phyloP scores from a whole-genome alignment of 2,888 invertebrate species.

The Liodrosophila aerea region DNA sequence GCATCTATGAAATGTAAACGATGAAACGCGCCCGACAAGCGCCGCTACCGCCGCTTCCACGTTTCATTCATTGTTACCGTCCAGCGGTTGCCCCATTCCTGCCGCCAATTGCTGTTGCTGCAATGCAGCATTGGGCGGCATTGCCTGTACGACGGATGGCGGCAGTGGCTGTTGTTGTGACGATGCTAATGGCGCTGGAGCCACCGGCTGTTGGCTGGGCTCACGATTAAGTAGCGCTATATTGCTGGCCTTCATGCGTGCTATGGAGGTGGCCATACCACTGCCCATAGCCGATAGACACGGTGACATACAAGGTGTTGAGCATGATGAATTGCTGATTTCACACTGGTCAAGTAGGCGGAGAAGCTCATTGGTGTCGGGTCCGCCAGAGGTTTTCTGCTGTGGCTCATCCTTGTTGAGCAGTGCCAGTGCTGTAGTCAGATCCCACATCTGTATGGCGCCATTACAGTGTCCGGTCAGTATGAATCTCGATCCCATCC shows the following conservation, averaged over 20 bases:
- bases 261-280: constrained; percentile 82
- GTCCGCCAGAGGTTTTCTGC: constrained; percentile 88
- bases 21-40: constrained; percentile 78
- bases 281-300: constrained; percentile 84
- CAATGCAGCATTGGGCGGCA: constrained; percentile 33
- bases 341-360: constrained; percentile 96
- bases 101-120: constrained; percentile 30
- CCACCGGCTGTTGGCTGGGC: constrained; percentile 35
- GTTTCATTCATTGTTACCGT: constrained; percentile 78
- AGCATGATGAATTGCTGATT: constrained; percentile 90
- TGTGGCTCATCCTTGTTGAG: constrained; percentile 89
- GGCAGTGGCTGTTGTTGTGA: constrained; percentile 28
- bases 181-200: constrained; percentile 8
- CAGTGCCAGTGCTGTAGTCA: constrained; percentile 96
- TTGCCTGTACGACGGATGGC: constrained; percentile 41
- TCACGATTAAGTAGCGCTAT: constrained; percentile 85
- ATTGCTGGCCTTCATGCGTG: constrained; percentile 85
- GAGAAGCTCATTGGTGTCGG: constrained; percentile 94
- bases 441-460: constrained; percentile 98
- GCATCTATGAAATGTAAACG: constrained; percentile 64
- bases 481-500: constrained; percentile 95
- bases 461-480: constrained; percentile 97
- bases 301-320: constrained; percentile 89
- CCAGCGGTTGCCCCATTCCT: constrained; percentile 30
- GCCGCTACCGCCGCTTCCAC: constrained; percentile 76